Percentiles rank a stretch among this genome's conserved stretches.
phyloP scores from a whole-genome alignment of 2,797 vertebrate genomes.

The Stomatorhinus walkeri region DNA sequence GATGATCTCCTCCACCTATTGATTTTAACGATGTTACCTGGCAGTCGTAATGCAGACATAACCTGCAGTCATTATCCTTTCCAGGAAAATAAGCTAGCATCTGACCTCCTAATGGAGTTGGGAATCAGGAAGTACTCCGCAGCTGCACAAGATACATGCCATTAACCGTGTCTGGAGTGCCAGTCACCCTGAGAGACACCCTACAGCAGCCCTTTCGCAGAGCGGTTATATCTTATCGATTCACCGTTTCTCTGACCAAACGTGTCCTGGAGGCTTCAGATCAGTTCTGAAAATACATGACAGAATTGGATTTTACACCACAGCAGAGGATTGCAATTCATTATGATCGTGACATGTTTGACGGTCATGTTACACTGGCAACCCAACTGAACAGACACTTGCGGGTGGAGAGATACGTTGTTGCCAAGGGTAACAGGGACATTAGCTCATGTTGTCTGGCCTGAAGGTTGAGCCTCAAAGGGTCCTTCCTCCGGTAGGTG shows the following conservation, averaged over 20 bases:
- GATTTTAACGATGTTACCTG: neutral
- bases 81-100: neutral
- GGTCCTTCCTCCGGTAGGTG: neutral
- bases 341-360: neutral
- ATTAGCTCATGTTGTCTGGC: neutral
- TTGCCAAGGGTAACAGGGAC: neutral
- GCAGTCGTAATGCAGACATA: neutral
- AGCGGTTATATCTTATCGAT: neutral
- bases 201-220: neutral
- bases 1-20: neutral
- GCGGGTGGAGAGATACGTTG: neutral
- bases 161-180: neutral
- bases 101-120: neutral
- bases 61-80: neutral
- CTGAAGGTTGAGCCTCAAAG: neutral
- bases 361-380: neutral
- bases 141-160: neutral
- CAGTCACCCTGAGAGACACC: neutral
- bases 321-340: neutral
- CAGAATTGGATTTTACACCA: neutral
- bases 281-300: neutral
- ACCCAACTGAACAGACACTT: neutral
- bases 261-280: neutral
- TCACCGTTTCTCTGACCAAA: neutral
- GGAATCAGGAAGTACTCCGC: neutral